Base-by-base conservation (phyloP, 2,888 invertebrate species). In the Molanna angustata region DNA sequence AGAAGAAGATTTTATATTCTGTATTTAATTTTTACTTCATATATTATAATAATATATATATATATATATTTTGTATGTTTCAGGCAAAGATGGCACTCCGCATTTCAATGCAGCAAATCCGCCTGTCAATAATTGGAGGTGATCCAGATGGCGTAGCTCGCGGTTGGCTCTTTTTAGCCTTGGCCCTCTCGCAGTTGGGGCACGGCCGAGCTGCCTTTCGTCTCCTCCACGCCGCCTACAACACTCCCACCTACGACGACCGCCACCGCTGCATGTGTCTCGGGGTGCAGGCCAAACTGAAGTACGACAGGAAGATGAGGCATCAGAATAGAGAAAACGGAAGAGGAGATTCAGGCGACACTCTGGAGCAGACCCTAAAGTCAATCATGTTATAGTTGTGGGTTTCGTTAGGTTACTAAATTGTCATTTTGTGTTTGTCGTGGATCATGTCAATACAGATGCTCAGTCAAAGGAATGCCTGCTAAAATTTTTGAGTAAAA, bases 11-110 rank as follows among this genome's bases (percentile, higher is more conserved):
- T n/a, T n/a, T n/a, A n/a, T n/a, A n/a, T n/a, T n/a, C n/a, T n/a
- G n/a, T n/a, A n/a, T n/a, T n/a, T n/a, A n/a, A n/a, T n/a, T n/a
- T n/a, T n/a, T n/a, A n/a, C n/a, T n/a, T n/a, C n/a, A n/a, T n/a
- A n/a, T n/a, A n/a, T n/a, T n/a, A n/a, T n/a, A n/a, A n/a, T n/a
- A n/a, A n/a, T n/a, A n/a, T n/a, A n/a, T n/a, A n/a, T n/a, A n/a
- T n/a, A n/a, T n/a, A n/a, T n/a, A n/a, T n/a, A n/a, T n/a, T n/a
- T n/a, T n/a, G n/a, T n/a, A 13, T 54, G 32, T 49, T 68, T 14
- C 68, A 91, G 91, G 95, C 96, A 11, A 80, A 87, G 64, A 86
- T 86, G 64, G 97, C 97, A 21, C 94, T 92, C 0, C 83, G 84
- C 66, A 94, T 95, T 68, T 94, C 96, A 9, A 46, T 85, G 14